Conservation (phyloP, 2,797 vertebrate species). For the Helostoma temminkii region DNA sequence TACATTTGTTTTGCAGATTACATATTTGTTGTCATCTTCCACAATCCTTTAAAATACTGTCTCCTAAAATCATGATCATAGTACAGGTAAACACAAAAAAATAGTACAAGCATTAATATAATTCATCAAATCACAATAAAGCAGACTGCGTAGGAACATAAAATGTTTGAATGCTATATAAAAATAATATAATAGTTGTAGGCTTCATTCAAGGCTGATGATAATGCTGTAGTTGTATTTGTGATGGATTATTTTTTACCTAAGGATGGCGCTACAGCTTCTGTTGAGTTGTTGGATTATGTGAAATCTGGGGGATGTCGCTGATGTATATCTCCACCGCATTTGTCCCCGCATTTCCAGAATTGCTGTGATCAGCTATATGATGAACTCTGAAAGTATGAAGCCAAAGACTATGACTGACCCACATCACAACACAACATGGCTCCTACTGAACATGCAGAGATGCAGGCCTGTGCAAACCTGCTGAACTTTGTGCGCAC, state of each 20-base stretch:
- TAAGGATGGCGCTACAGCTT: constrained; percentile 24
- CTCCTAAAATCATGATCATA: no score
- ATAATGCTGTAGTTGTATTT: no score
- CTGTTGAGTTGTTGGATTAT: neutral
- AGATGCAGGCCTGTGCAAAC: neutral
- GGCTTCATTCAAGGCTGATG: neutral
- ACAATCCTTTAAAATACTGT: no score
- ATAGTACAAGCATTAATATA: no score
- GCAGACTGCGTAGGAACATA: no score
- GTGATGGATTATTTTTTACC: neutral
- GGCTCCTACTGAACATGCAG: neutral
- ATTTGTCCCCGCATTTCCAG: neutral
- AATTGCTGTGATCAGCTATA: neutral
- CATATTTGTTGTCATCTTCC: no score
- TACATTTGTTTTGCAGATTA: no score
- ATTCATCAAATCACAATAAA: no score
- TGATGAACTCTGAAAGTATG: neutral
- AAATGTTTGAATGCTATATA: no score
- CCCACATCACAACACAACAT: neutral
- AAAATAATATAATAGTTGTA: no score
- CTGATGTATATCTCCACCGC: neutral
- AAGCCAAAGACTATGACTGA: constrained; percentile 23
- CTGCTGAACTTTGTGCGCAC: neutral
- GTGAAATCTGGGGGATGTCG: neutral
- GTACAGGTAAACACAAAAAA: no score